phyloP scores from a whole-genome alignment of 2,113 vertebrate species.

The Carassius auratus region DNA sequence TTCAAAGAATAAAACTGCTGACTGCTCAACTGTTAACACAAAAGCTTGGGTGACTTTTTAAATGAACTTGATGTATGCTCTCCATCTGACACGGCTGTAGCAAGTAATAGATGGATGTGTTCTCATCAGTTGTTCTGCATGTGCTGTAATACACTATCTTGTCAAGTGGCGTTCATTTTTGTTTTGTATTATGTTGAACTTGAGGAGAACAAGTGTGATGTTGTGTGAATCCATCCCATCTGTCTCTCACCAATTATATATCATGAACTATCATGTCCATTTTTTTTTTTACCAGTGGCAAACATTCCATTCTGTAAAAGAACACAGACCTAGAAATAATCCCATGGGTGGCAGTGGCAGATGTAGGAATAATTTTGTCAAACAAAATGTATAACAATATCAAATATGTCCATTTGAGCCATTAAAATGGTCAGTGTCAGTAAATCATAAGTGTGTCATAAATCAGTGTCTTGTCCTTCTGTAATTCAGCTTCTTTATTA shows the following conservation, averaged over 20 bases:
- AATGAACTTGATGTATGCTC: too few relatives aligned
- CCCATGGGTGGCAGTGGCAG: background rate
- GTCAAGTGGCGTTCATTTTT: background rate
- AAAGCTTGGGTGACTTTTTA: background rate
- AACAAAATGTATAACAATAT: background rate
- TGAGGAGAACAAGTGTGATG: background rate
- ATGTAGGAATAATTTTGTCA: background rate
- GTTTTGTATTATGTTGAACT: conserved; percentile 23
- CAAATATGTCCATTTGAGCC: background rate
- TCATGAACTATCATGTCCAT: background rate
- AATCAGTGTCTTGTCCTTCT: too few relatives aligned
- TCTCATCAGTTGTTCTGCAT: conserved; percentile 9
- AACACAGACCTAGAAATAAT: background rate
- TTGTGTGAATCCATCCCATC: conserved; percentile 3
- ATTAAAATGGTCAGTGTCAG: background rate
- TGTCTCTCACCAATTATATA: conserved; percentile 9
- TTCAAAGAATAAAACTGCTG: conserved; percentile 24
- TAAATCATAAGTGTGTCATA: too few relatives aligned
- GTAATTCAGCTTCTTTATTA: too few relatives aligned
- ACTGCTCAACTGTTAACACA: conserved; percentile 6
- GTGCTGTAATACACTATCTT: conserved; percentile 8
- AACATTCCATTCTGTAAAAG: background rate
- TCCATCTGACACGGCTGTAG: too few relatives aligned
- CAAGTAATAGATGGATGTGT: conserved; percentile 8
- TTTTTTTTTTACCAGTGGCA: background rate